Base-by-base conservation (phyloP, 2,888 invertebrate genomes). In the Pollenia angustigena region DNA sequence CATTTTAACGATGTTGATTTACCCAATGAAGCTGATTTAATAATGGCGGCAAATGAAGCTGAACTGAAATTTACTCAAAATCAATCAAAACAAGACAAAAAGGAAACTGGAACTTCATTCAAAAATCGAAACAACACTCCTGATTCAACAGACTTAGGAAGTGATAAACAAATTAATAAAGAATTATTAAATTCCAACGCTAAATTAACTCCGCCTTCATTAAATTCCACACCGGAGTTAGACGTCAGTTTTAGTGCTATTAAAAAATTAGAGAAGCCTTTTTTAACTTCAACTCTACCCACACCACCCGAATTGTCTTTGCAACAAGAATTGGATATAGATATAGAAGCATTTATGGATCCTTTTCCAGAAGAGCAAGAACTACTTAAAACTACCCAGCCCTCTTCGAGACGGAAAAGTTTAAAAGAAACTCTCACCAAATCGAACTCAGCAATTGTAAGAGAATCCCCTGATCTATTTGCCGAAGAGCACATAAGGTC, bases 271-370 rank as follows among this genome's bases (percentile, higher is more conserved):
- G 9, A 46, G 18, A 50, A 48, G 14, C 8, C n/a, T 0, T 50
- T 50, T 9, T 7, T 56, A 14, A n/a, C 44, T 0, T 11, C 79
- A 11, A 32, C 11, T n/a, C 11, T 79, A 10, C 50, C 74, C 7
- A 76, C 66, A 81, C 71, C 71, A 23, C 23, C 75, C 0, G 58
- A 83, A 44, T 44, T 76, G 7, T 46, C 42, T 12, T 60, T 86
- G 42, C 81, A 84, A n/a, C 52, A 87, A 14, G 88, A 88, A 48
- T 50, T 90, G 1, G 89, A 89, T 11, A 93, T 95, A 50, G 94
- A 94, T 75, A 90, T 94, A 58, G 93, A 94, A 69, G 94, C 93
- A 87, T 93, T 95, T 83, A 93, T 94, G 54, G 94, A 94, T 83
- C 94, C 94, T 62, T 94, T 94, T 90, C 93, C 93, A 42, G 94